Evolutionary conservation across 1,140 invertebrate genomes (phyloP), one percentile per base, ranked within the genome.

Genomic region (Leptonema lineaticorne): DNA sequence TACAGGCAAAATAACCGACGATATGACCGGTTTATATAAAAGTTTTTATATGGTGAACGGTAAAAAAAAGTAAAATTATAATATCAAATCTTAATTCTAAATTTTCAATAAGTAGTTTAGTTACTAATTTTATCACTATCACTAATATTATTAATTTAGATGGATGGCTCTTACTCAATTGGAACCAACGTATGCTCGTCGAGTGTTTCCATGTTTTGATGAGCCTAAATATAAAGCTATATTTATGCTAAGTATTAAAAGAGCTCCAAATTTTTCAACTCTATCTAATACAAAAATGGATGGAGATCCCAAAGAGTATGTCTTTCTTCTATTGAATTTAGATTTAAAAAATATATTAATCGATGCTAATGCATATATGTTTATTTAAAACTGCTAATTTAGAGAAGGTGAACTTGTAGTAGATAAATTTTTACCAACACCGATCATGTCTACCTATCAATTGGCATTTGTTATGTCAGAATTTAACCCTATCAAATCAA

Each of bases 381-480:
- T 33, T 33, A 33, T 33, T 33, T 6, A 6, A 33, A 6, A 6
- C 11, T 33, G 5, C 5, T 33, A 6, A 33, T 33, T n/a, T n/a
- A n/a, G 5, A 33, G 29, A 6, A 11, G 29, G 5, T 33, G 29
- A 33, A 33, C 11, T 6, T 33, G 29, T 33, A 33, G 29, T 6
- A 14, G 37, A 45, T 45, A 14, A n/a, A 45, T 95, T 89, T 75
- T 75, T 86, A 11, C 83, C 85, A 58, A 89, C 89, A 1, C 88
- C 92, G 0, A 83, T 79, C 33, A 95, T 95, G 92, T 91, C 92
- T 0, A 92, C 92, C 0, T 95, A 95, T 70, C 78, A 95, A 0
- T 83, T 95, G 0, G 92, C 92, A 0, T 91, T 93, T 74, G 82
- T 91, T 28, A 86, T 95, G 26, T 82, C 81, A 5, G 78, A 82